Evolutionary conservation across 2,888 invertebrate species (phyloP), one percentile per base, ranked within the genome.

Genomic region (Melitaea athalia): DNA sequence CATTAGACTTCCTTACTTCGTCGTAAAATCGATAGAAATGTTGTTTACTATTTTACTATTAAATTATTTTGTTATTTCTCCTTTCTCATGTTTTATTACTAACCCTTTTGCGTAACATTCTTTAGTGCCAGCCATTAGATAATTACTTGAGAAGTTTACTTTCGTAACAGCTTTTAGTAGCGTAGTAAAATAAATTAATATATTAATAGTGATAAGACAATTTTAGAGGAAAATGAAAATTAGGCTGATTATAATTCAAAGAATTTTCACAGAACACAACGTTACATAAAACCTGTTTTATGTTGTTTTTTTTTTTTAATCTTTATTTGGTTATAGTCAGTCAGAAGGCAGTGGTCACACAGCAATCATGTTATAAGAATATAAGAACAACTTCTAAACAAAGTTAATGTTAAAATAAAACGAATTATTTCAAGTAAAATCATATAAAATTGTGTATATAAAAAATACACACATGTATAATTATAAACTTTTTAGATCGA

Each of bases 1-100:
- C 55, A 42, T 33, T 6, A n/a, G 14, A 57, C 31, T 61, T 61
- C 64, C 60, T 59, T 6, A n/a, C 47, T 49, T 49, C 47, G n/a
- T 49, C 47, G 5, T 49, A 49, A 49, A 49, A 49, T 49, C 47
- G n/a, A 49, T 49, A 49, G 5, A 49, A 49, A 49, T 45, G 0
- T 45, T 2, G 4, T 45, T 14, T 45, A 38, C 6, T 38, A 8
- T 8, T 45, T 45, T 45, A 45, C 45, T 45, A 12, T 45, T 12
- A 45, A 1, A 45, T 4, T 49, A 14, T n/a, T 49, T 49, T 49
- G n/a, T n/a, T 49, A 49, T 49, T 49, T 6, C 47, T 6, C n/a
- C n/a, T 49, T 6, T 49, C 0, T 49, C n/a, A n/a, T n/a, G n/a
- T n/a, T 49, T 49, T 49, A 49, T 49, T n/a, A 49, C 47, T 6